Evolutionary conservation across 2,113 vertebrate genomes (phyloP).

Genomic region (Epinephelus lanceolatus): DNA sequence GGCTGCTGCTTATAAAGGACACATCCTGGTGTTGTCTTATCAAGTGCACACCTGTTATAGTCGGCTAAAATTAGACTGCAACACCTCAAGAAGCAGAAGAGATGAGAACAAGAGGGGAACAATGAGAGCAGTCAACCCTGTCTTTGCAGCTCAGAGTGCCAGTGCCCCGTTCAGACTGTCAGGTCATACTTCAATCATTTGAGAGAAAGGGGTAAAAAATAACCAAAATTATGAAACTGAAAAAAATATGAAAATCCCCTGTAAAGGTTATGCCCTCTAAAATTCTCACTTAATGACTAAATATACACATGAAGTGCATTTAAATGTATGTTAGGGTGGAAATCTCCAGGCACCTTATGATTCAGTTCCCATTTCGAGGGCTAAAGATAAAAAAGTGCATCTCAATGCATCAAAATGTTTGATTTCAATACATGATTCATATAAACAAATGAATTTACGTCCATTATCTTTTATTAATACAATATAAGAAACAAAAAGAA

Average conservation of each 20-base stretch:
- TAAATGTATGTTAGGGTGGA: neutral
- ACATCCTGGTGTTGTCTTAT: constrained; percentile 16
- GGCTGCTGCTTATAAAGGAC: constrained; percentile 13
- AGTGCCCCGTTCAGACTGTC: neutral
- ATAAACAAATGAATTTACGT: too few relatives aligned
- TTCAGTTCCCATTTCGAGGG: too few relatives aligned
- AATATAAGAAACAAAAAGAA: too few relatives aligned
- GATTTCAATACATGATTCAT: too few relatives aligned
- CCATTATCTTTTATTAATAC: too few relatives aligned
- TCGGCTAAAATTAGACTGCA: constrained; percentile 51
- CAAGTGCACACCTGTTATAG: constrained; percentile 6
- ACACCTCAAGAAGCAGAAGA: constrained; percentile 29
- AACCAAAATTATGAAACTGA: constrained; percentile 17
- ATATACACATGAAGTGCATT: neutral
- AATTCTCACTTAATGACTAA: neutral
- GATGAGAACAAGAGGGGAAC: constrained; percentile 31
- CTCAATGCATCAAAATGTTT: too few relatives aligned
- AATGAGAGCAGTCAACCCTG: constrained; percentile 30
- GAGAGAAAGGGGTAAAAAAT: constrained; percentile 14
- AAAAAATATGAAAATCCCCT: neutral
- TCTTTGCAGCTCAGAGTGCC: constrained; percentile 29
- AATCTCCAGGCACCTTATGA: too few relatives aligned
- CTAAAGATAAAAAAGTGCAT: too few relatives aligned
- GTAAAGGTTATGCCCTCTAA: neutral
- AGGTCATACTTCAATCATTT: constrained; percentile 36